Conservation (phyloP, 2,113 vertebrate genomes). For the Poecile atricapillus region DNA sequence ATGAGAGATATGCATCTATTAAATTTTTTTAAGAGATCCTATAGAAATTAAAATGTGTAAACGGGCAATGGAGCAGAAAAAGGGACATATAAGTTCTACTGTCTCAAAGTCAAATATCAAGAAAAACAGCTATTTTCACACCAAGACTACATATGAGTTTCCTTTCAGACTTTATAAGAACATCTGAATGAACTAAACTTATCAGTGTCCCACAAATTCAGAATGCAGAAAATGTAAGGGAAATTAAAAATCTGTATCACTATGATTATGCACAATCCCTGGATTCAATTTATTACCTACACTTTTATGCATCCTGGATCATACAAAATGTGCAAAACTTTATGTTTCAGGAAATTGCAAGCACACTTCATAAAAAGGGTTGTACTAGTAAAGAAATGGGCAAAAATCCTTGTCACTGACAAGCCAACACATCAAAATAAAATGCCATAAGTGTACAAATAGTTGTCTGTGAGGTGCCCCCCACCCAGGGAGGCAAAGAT, state of each 20-base stretch:
- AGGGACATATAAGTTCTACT: background rate
- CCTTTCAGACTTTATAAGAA: background rate
- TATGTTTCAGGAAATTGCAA: background rate
- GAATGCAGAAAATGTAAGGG: background rate
- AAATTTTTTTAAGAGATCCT: background rate
- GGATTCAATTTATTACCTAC: background rate
- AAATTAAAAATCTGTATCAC: background rate
- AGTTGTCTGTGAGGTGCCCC: background rate
- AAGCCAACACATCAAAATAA: background rate
- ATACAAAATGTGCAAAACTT: background rate
- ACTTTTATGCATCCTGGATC: background rate
- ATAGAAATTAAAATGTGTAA: conserved; percentile 1
- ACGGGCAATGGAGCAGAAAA: background rate
- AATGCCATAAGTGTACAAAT: background rate
- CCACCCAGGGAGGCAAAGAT: too few species aligned
- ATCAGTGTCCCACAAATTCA: background rate
- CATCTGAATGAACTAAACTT: background rate
- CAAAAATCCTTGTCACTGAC: background rate
- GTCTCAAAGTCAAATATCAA: background rate
- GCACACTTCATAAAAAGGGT: background rate
- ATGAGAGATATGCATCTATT: background rate
- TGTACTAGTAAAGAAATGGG: background rate
- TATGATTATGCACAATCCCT: background rate
- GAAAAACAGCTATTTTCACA: background rate
- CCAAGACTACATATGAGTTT: background rate